Evolutionary conservation across 1,140 invertebrate genomes (phyloP).

Genomic region (Drosophila pectinifera): DNA sequence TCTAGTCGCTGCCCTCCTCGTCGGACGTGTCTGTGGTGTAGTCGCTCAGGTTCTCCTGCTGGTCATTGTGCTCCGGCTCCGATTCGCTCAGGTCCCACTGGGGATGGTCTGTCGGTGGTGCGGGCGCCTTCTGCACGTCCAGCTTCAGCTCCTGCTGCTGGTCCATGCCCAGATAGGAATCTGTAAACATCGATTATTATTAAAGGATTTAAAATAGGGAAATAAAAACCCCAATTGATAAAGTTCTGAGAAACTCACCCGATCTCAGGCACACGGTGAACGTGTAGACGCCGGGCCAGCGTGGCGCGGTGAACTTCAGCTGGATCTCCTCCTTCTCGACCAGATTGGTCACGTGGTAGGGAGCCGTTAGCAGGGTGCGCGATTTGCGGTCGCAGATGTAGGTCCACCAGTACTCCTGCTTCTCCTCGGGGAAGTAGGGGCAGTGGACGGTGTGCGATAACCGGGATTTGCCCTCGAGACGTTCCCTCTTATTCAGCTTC

Average conservation of each 20-base stretch:
- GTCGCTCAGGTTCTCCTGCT: slow-evolving; percentile 87
- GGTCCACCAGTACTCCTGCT: slow-evolving; percentile 99
- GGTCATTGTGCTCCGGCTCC: slow-evolving; percentile 91
- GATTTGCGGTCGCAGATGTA: slow-evolving; percentile 98
- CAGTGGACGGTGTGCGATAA: slow-evolving; percentile 98
- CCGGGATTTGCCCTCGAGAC: slow-evolving; percentile 96
- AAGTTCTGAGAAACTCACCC: slow-evolving; percentile 76
- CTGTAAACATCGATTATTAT: slow-evolving; percentile 83
- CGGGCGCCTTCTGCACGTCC: slow-evolving; percentile 97
- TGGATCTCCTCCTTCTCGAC: slow-evolving; percentile 94
- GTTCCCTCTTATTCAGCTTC: slow-evolving; percentile 92
- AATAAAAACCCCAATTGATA: no score
- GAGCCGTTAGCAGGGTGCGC: slow-evolving; percentile 94
- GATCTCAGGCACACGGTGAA: slow-evolving; percentile 97
- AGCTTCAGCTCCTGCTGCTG: slow-evolving; percentile 96
- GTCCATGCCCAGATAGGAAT: slow-evolving; percentile 98
- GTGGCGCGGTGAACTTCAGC: slow-evolving; percentile 97
- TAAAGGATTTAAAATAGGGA: not conserved
- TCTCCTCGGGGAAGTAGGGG: slow-evolving; percentile 97
- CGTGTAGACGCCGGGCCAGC: slow-evolving; percentile 95
- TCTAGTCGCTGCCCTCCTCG: slow-evolving; percentile 85
- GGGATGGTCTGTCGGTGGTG: slow-evolving; percentile 95
- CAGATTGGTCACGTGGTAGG: slow-evolving; percentile 95
- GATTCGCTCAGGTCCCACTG: slow-evolving; percentile 98
- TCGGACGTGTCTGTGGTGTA: slow-evolving; percentile 88